These are phyloP conservation scores for Crypturellus undulatus DNA, from an alignment of 2,113 vertebrate species.

Conservation along the genomic window DNA sequence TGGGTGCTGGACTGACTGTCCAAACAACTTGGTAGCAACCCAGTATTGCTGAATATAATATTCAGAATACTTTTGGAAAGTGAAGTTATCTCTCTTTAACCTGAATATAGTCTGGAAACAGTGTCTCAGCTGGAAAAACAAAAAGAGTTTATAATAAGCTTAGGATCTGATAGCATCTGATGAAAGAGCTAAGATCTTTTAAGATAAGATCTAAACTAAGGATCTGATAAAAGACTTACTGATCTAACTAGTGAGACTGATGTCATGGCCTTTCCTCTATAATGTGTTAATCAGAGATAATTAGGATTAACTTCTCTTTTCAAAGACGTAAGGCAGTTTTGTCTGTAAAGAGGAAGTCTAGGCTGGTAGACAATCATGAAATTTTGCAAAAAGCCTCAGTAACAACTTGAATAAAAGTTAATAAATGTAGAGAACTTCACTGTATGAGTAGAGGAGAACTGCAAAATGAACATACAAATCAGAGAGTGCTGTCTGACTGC, in stretches of 20 bases:
- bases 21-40: neutral
- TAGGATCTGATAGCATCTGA: neutral
- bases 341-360: neutral
- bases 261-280: neutral
- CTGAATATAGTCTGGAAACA: neutral
- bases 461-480: constrained; percentile 62
- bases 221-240: neutral
- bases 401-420: constrained; percentile 19
- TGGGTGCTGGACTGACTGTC: neutral
- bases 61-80: neutral
- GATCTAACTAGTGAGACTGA: neutral
- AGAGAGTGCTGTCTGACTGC: constrained; percentile 44
- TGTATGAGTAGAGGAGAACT: constrained; percentile 18
- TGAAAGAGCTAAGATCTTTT: no score
- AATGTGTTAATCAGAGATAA: neutral
- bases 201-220: no score
- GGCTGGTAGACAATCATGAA: neutral
- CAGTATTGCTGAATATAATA: neutral
- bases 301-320: neutral
- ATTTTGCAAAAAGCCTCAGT: neutral
- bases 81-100: neutral
- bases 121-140: neutral
- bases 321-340: neutral
- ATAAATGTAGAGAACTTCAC: constrained; percentile 15
- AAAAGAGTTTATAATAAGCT: neutral